Conservation (phyloP, 1,140 invertebrate species). For the Teleopsis dalmanni region DNA sequence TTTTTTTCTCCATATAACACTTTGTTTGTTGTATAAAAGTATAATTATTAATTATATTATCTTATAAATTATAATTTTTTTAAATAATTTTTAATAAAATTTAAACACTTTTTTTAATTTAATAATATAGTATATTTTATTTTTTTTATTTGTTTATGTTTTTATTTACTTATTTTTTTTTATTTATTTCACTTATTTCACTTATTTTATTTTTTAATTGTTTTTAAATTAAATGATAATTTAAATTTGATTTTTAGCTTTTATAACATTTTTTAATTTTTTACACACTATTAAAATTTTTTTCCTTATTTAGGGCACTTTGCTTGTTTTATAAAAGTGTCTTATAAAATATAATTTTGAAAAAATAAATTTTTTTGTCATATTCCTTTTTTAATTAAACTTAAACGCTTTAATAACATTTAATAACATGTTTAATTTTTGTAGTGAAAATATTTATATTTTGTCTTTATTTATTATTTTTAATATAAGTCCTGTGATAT, state of each 20-base stretch:
- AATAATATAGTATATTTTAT: neutral
- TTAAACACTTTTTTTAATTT: neutral
- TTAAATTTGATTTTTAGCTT: neutral
- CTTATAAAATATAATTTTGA: neutral
- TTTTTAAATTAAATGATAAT: conserved; percentile 34
- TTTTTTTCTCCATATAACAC: neutral
- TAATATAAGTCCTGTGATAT: too few relatives aligned
- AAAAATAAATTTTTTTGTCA: neutral
- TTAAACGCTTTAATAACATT: too few relatives aligned
- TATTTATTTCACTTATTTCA: neutral
- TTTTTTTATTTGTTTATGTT: neutral
- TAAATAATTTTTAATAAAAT: neutral
- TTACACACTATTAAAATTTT: neutral
- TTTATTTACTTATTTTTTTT: neutral
- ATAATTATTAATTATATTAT: neutral
- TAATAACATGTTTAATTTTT: too few relatives aligned
- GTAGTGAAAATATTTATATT: too few relatives aligned
- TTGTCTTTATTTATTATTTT: too few relatives aligned
- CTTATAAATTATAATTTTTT: too few relatives aligned
- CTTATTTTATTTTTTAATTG: conserved; percentile 1
- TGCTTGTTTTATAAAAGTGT: neutral
- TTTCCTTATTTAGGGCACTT: neutral
- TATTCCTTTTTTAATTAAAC: neutral
- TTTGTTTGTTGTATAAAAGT: neutral
- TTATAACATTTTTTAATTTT: neutral